These are phyloP conservation scores for Cotesia vestalis DNA, from an alignment of 1,140 invertebrate species.

Conservation along the genomic window DNA sequence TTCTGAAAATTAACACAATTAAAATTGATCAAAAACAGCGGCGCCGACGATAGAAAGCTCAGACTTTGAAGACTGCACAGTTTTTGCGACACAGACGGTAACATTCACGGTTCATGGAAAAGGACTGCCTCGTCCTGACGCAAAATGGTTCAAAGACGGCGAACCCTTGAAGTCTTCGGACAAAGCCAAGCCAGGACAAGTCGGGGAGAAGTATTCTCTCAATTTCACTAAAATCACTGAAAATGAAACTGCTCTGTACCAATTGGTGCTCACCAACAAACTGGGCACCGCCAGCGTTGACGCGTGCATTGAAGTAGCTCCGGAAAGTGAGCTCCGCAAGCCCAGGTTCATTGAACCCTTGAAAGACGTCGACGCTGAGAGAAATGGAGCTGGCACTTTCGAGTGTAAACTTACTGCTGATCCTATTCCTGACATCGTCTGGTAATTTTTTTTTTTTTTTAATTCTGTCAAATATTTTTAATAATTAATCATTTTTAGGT, in stretches of 20 bases:
- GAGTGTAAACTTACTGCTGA: constrained; percentile 82
- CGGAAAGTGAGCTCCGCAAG: constrained; percentile 77
- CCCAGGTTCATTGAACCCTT: constrained; percentile 79
- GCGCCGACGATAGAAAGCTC: constrained; percentile 77
- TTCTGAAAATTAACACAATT: neutral
- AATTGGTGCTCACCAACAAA: constrained; percentile 78
- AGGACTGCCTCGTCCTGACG: constrained; percentile 79
- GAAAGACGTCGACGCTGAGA: constrained; percentile 73
- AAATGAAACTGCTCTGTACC: constrained; percentile 80
- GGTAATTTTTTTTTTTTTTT: constrained; percentile 58
- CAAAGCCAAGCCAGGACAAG: constrained; percentile 72
- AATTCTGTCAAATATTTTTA: constrained; percentile 1
- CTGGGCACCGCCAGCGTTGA: constrained; percentile 77
- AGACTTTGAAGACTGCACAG: constrained; percentile 76
- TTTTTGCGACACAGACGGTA: constrained; percentile 79
- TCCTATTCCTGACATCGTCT: constrained; percentile 73
- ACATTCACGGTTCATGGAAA: constrained; percentile 76
- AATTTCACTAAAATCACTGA: constrained; percentile 75
- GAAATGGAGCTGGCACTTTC: constrained; percentile 77
- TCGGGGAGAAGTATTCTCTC: constrained; percentile 78
- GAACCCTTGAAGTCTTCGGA: constrained; percentile 71
- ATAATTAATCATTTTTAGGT: constrained; percentile 52
- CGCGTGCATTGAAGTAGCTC: constrained; percentile 75
- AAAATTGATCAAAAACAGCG: constrained; percentile 66
- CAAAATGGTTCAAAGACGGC: constrained; percentile 81